phyloP scores from a whole-genome alignment of 2,113 vertebrate genomes.

The Isurus oxyrinchus region DNA sequence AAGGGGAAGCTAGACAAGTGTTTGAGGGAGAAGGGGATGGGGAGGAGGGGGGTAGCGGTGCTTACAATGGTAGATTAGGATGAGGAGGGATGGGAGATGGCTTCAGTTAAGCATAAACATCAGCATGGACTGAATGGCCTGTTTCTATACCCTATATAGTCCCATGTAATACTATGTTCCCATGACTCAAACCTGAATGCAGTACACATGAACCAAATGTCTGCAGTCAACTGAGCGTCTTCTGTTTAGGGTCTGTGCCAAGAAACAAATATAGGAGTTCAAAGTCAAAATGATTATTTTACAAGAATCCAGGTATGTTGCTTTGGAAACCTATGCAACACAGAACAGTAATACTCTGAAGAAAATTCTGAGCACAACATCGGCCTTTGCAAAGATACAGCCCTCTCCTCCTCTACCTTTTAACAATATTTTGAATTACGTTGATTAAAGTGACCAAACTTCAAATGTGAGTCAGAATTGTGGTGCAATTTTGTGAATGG shows the following conservation, averaged over 20 bases:
- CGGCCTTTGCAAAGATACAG: not conserved
- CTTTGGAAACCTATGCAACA: not conserved
- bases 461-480: not conserved
- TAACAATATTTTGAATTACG: not conserved
- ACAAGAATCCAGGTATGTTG: not conserved
- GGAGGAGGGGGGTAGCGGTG: too few species aligned
- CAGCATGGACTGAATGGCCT: too few species aligned
- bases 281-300: not conserved
- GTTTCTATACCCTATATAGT: too few species aligned
- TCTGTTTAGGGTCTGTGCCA: not conserved
- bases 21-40: too few species aligned
- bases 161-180: not conserved
- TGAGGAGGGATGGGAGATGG: too few species aligned
- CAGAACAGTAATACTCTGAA: not conserved
- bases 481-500: not conserved
- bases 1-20: too few species aligned
- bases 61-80: too few species aligned
- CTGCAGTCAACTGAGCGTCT: not conserved
- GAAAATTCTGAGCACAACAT: not conserved
- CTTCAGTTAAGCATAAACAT: too few species aligned
- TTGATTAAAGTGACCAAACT: not conserved
- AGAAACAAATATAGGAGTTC: not conserved
- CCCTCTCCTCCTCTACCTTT: not conserved
- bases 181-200: not conserved
- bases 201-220: not conserved